Evolutionary conservation across 2,113 vertebrate genomes (phyloP).

Genomic region (Caloenas nicobarica): DNA sequence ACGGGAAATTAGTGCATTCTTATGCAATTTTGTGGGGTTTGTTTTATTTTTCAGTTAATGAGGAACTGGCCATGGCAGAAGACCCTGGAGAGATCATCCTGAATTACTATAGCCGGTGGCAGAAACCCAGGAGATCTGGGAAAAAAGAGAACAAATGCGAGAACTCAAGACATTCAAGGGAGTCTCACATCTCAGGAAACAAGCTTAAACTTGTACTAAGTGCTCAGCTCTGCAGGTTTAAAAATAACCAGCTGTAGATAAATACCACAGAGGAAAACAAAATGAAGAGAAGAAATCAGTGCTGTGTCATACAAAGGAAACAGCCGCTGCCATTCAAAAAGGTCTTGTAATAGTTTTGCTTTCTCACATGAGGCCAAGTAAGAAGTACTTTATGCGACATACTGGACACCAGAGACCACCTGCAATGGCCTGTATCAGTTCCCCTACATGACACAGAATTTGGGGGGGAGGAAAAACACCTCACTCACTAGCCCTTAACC

Average conservation of each 20-base stretch:
- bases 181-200: neutral
- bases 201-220: neutral
- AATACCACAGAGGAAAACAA: neutral
- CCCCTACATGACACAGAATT: fast-evolving
- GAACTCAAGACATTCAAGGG: neutral
- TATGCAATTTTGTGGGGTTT: neutral
- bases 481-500: no score
- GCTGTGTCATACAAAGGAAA: neutral
- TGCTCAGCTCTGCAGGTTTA: neutral
- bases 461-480: neutral
- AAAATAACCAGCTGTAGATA: neutral
- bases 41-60: slow-evolving; percentile 74
- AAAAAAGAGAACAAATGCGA: neutral
- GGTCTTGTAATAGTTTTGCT: neutral
- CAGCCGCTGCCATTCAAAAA: neutral
- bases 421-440: fast-evolving
- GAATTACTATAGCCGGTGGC: neutral
- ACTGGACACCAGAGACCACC: neutral
- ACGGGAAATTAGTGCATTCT: neutral
- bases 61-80: slow-evolving; percentile 47
- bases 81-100: neutral
- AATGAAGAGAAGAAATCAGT: neutral
- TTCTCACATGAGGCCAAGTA: neutral
- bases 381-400: neutral
- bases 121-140: neutral